Conservation (phyloP, 2,797 vertebrate species). For the Alcedo quadribrachys region DNA sequence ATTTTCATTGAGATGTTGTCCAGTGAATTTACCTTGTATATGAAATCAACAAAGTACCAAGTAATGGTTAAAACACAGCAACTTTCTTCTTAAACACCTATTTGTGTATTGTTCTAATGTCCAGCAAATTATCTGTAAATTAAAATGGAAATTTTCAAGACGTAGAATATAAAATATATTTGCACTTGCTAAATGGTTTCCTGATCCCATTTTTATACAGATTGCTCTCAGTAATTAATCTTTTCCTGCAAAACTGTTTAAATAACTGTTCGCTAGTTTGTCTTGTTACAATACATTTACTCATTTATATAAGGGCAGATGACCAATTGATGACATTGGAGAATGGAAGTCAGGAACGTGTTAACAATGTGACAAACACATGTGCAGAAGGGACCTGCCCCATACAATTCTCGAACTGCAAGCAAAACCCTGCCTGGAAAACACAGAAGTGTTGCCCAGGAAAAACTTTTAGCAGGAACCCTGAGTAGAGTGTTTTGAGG, state of each 20-base stretch:
- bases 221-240: conserved; percentile 33
- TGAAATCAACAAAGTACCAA: neutral
- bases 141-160: neutral
- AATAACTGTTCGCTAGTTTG: conserved; percentile 39
- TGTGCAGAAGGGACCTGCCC: neutral
- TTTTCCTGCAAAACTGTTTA: conserved; percentile 55
- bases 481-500: neutral
- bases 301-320: neutral
- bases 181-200: conserved; percentile 5
- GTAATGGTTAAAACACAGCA: neutral
- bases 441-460: neutral
- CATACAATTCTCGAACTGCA: neutral
- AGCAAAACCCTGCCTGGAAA: neutral
- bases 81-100: neutral
- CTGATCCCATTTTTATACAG: neutral
- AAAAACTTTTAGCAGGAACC: neutral
- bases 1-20: neutral
- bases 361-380: neutral
- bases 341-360: neutral
- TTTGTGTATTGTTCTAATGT: neutral
- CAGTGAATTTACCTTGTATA: neutral
- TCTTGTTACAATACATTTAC: conserved; percentile 20
- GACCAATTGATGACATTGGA: neutral
- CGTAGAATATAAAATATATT: neutral
- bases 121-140: neutral